These are phyloP conservation scores for Dreissena rostriformis DNA, from an alignment of 1,140 invertebrate genomes.

Conservation along the genomic window DNA sequence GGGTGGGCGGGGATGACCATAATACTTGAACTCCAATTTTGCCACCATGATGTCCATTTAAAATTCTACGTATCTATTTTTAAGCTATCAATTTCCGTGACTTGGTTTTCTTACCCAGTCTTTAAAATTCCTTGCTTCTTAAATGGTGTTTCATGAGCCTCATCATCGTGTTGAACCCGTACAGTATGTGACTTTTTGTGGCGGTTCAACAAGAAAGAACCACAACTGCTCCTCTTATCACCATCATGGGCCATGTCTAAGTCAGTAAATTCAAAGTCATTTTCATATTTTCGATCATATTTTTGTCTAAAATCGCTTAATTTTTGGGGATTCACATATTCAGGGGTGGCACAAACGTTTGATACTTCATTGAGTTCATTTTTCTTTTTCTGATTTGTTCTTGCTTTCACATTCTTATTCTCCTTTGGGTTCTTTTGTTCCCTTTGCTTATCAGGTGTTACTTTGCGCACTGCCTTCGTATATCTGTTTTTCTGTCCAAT, in stretches of 20 bases:
- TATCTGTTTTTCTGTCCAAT: constrained; percentile 51
- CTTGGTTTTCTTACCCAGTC: constrained; percentile 7
- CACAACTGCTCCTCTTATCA: too few relatives aligned
- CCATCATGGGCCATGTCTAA: too few relatives aligned
- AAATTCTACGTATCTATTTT: too few relatives aligned
- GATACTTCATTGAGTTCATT: neutral
- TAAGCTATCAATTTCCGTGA: too few relatives aligned
- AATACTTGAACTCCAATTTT: too few relatives aligned
- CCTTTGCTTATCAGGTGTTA: constrained; percentile 39
- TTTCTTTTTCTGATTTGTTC: constrained; percentile 22
- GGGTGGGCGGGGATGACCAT: too few relatives aligned
- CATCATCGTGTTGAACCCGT: constrained; percentile 17
- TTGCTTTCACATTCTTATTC: constrained; percentile 12
- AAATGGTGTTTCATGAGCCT: neutral
- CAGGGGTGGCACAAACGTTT: constrained; percentile 12
- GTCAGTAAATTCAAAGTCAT: constrained; percentile 17
- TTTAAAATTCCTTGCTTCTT: neutral
- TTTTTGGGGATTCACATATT: constrained; percentile 24
- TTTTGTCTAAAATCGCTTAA: constrained; percentile 25
- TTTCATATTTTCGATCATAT: constrained; percentile 23
- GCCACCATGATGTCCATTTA: too few relatives aligned
- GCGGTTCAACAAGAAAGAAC: too few relatives aligned
- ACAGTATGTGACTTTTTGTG: too few relatives aligned
- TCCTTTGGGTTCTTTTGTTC: too few relatives aligned
- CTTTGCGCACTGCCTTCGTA: constrained; percentile 48